Percentiles rank a stretch among this genome's conserved stretches.
Conservation (phyloP, 2,888 invertebrate species). For the Amphipoea oculea region DNA sequence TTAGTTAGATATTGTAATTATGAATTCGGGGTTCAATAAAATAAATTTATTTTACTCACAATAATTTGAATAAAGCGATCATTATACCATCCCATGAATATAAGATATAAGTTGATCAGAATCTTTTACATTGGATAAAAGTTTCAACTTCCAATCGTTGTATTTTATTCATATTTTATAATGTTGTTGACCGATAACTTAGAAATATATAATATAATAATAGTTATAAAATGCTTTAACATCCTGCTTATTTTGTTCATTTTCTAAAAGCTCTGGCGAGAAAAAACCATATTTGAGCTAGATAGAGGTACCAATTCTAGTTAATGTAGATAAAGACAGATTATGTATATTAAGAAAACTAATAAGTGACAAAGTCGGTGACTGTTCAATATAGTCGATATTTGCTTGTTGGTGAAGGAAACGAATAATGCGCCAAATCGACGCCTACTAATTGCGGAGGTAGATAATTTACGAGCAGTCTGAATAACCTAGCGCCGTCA, state of each 20-base stretch:
- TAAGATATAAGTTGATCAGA: background rate
- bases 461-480: constrained; percentile 85
- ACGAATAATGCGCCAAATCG: constrained; percentile 85
- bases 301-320: background rate
- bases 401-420: constrained; percentile 69
- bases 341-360: constrained; percentile 19
- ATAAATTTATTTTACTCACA: background rate
- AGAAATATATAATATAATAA: too few relatives aligned
- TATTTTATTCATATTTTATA: background rate
- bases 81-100: background rate
- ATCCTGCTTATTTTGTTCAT: background rate
- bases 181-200: too few relatives aligned
- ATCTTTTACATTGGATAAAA: background rate
- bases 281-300: background rate
- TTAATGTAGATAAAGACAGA: constrained; percentile 1
- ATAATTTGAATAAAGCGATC: background rate
- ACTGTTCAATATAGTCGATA: constrained; percentile 60
- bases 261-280: background rate
- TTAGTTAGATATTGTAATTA: constrained; percentile 4
- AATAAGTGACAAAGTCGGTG: constrained; percentile 58
- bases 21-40: background rate
- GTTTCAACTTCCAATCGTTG: background rate
- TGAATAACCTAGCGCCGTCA: constrained; percentile 77
- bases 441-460: constrained; percentile 88
- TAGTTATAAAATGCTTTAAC: background rate